Evolutionary conservation across 2,797 vertebrate species (phyloP), one percentile per base, ranked within the genome.

Genomic region (Decapterus maruadsi): DNA sequence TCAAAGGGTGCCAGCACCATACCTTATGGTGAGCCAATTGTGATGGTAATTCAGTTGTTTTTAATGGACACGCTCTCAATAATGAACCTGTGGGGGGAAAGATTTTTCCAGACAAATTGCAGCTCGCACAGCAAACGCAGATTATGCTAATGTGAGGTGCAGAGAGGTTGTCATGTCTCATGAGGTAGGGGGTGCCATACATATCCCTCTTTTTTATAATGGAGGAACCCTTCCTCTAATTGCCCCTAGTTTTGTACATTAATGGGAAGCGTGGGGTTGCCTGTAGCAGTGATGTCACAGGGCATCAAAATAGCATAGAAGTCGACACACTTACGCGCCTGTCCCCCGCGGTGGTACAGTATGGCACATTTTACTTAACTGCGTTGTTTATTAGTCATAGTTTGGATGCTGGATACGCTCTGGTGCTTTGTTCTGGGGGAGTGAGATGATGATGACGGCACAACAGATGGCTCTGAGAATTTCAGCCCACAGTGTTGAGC

Each of bases 21-120:
- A 82, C 83, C 82, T 86, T 84, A 87, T 84, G 82, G 85, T 75
- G 72, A 80, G 84, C 86, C 92, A 84, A 91, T 93, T 93, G 89
- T 92, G 88, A 95, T 94, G 93, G 72, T 93, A 95, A 95, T 95
- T 90, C 84, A 48, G 86, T 93, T 91, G 90, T 91, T 93, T 93
- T 91, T 94, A 95, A 95, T 94, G 87, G 90, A 91, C 86, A 78
- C 81, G 40, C 88, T 89, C 85, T 75, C 89, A 87, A 88, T 95
- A 92, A 94, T 93, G 88, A 94, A 94, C 82, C 88, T 77, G 80
- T 72, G 81, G 88, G 88, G 83, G 73, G 78, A 73, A 36, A 60
- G 60, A 86, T 84, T 92, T 26, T 92, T 93, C 79, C 81, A 91
- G 92, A 93, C 92, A 94, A 94, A 95, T 94, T 90, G 89, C 79